These are phyloP conservation scores for Porites evermanni DNA, from an alignment of 92 coral and sea anemone genomes.

Conservation along the genomic window DNA sequence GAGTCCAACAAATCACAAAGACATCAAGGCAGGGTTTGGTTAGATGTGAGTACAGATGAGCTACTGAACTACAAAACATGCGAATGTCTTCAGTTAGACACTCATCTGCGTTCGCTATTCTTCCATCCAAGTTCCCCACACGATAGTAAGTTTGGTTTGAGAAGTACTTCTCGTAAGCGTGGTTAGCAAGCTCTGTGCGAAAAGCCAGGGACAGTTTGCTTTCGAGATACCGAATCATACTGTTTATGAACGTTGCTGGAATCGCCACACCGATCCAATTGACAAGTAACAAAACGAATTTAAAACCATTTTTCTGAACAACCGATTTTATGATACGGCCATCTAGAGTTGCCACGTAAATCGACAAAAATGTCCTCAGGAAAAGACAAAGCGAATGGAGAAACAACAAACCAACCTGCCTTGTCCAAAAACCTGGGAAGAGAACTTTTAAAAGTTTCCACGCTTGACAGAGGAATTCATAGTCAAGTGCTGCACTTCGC, in stretches of 20 bases:
- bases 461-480: slow-evolving; percentile 75
- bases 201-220: slow-evolving; percentile 90
- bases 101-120: slow-evolving; percentile 92
- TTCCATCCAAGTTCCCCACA: slow-evolving; percentile 89
- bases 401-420: slow-evolving; percentile 83
- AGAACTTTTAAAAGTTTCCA: slow-evolving; percentile 79
- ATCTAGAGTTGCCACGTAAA: slow-evolving; percentile 94
- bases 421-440: slow-evolving; percentile 88
- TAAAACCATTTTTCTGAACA: slow-evolving; percentile 87
- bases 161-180: slow-evolving; percentile 89
- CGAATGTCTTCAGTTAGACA: slow-evolving; percentile 95
- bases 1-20: slow-evolving; percentile 84
- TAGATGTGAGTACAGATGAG: slow-evolving; percentile 96
- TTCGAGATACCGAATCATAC: slow-evolving; percentile 96
- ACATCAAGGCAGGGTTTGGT: slow-evolving; percentile 95
- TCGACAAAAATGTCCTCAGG: slow-evolving; percentile 86
- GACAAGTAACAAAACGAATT: slow-evolving; percentile 71
- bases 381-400: slow-evolving; percentile 93
- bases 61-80: slow-evolving; percentile 92
- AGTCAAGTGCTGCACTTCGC: slow-evolving; percentile 73
- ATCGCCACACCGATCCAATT: slow-evolving; percentile 95
- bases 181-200: slow-evolving; percentile 82
- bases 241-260: slow-evolving; percentile 97
- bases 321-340: slow-evolving; percentile 92
- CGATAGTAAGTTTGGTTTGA: slow-evolving; percentile 91